Base-by-base conservation (phyloP, 1,140 invertebrate genomes). In the Ylistrum balloti region DNA sequence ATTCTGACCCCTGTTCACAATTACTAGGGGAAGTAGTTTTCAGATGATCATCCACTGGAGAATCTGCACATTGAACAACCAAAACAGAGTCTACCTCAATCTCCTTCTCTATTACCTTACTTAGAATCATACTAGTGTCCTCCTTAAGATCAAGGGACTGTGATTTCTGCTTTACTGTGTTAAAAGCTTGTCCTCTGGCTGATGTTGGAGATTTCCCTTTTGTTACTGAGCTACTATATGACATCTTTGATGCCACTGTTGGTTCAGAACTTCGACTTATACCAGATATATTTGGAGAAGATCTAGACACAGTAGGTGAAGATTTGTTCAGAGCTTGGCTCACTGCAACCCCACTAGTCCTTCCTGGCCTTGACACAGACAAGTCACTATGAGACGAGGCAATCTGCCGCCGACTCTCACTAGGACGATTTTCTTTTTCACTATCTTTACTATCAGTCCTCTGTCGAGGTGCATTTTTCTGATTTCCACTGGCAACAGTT, bases 381-480 rank as follows among this genome's bases (percentile, higher is more conserved):
- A 74, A 74, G n/a, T 74, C 56, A 74, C 56, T 74, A 28, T 33
- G 86, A 86, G 86, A 86, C 3, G 86, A 86, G 33, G 86, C 33
- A 33, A 85, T 88, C 22, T 90, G 86, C 28, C n/a, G 85, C 17
- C 20, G 86, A 41, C 28, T 85, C 33, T 85, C 33, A n/a, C 56
- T 74, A 38, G 95, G 94, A 86, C 91, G 90, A 86, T 95, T 96
- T 91, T 96, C 95, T 89, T 96, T 96, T 85, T 95, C 95, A 90
- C 94, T 95, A 34, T 94, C 95, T 85, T 93, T 94, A 48, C 94
- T 94, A 86, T 92, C 90, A n/a, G 93, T 88, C 41, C 93, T 91
- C 20, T 88, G 41, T 35, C 89, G 35, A 28, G 33, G 20, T 33
- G 32, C 45, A 85, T 74, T 20, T 88, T 86, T 15, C 87, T 56